phyloP scores from a whole-genome alignment of 2,888 invertebrate species.

The Piscicola geometra region DNA sequence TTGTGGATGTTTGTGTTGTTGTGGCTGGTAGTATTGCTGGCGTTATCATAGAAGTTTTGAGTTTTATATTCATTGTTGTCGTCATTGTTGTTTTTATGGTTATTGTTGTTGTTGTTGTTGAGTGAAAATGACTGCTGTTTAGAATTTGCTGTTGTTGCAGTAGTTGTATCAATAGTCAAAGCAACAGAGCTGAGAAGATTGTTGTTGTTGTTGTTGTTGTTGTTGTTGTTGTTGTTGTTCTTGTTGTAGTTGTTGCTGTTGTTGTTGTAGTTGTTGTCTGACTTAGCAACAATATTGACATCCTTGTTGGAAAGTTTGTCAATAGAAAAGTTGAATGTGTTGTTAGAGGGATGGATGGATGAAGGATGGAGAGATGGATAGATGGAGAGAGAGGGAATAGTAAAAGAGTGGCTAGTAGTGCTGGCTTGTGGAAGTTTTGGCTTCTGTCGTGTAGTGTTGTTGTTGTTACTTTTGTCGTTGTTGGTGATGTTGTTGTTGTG shows the following conservation, averaged over 20 bases:
- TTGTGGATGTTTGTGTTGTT: not conserved
- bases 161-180: too few relatives aligned
- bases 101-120: slow-evolving; percentile 3
- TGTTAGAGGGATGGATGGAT: too few relatives aligned
- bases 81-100: slow-evolving; percentile 7
- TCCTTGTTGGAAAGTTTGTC: not conserved
- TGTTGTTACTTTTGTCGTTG: slow-evolving; percentile 2
- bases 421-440: not conserved
- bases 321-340: not conserved
- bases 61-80: not conserved
- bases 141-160: not conserved
- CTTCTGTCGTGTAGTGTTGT: not conserved
- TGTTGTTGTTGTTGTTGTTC: slow-evolving; percentile 8
- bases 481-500: not conserved
- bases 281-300: not conserved
- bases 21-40: not conserved
- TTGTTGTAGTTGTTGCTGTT: slow-evolving; percentile 6
- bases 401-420: too few relatives aligned
- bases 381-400: too few relatives aligned
- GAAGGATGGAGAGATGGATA: too few relatives aligned
- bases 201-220: slow-evolving; percentile 15
- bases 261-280: slow-evolving; percentile 1
- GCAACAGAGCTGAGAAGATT: not conserved
- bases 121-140: not conserved
- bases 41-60: not conserved